Evolutionary conservation across 2,888 invertebrate species (phyloP), one percentile per base, ranked within the genome.

Genomic region (Rhabditophanes sp.): DNA sequence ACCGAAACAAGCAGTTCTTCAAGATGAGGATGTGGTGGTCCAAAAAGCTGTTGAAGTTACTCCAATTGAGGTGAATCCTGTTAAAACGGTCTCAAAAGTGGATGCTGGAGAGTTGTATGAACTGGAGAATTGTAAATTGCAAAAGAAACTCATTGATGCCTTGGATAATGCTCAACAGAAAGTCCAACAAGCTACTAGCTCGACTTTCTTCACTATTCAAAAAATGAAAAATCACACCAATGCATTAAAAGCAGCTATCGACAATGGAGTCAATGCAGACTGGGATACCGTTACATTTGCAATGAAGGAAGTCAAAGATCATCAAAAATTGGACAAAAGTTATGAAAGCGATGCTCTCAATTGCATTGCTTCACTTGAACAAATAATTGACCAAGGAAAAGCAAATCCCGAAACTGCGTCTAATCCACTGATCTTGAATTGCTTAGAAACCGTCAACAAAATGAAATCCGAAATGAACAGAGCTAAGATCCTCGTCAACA

Each of bases 241-340:
- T 17, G 41, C 57, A 18, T 47, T 70, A 25, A 67, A 65, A 41
- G 50, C 60, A 33, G 69, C 69, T 15, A 67, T 70, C 59, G 67
- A 68, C 26, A 48, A 42, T 17, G 37, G 33, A 18, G 15, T 31
- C 17, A 45, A 32, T 5, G 41, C 28, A 4, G 18, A 33, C 20
- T 44, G 44, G 44, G 36, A 30, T 6, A 22, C 21, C 9, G 53
- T 59, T 7, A 48, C 46, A 15, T 36, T 43, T 3, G 57, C 65
- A 8, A 53, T 64, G 23, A 36, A 51, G n/a, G 30, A 49, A 4
- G 46, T 57, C 3, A 38, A 54, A 8, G 35, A 44, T 15, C 52
- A 56, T 29, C 56, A 51, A 48, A 57, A 37, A 27, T 40, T 33
- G 12, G 56, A 55, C 23, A 37, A 33, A 4, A 27, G 16, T 5